Conservation (phyloP, 2,113 vertebrate species). For the Pluvialis apricaria region DNA sequence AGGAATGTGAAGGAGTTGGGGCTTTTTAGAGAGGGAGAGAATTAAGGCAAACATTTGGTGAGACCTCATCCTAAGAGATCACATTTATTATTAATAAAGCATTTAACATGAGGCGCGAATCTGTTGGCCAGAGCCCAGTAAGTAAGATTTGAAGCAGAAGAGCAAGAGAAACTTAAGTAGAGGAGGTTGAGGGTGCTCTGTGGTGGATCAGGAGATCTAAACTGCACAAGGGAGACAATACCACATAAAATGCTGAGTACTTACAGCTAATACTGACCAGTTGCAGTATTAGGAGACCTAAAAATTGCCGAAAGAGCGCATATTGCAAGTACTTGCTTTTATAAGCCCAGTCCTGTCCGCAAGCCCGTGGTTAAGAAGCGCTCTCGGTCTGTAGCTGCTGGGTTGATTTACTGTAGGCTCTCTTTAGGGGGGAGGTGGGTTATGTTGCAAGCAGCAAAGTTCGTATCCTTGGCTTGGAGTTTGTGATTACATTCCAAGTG, state of each 20-base stretch:
- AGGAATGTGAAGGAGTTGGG: background rate
- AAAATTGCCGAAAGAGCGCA: background rate
- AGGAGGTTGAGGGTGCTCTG: background rate
- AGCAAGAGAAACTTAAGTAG: background rate
- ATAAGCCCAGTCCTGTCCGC: background rate
- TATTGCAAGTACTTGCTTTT: background rate
- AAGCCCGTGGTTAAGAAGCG: background rate
- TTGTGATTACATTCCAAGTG: slow-evolving; percentile 20
- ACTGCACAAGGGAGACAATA: background rate
- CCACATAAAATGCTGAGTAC: background rate
- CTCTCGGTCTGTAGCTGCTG: background rate
- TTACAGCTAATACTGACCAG: background rate
- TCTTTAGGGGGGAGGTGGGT: background rate
- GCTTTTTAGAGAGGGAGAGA: background rate
- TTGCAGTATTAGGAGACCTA: background rate
- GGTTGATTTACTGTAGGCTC: background rate
- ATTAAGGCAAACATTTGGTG: background rate
- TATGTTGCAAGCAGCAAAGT: slow-evolving; percentile 32
- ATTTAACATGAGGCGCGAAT: background rate
- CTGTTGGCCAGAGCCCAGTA: background rate
- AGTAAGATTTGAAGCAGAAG: background rate
- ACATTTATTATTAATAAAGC: background rate
- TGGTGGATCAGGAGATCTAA: background rate
- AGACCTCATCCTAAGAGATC: background rate
- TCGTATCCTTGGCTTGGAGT: slow-evolving; percentile 19